phyloP scores from a whole-genome alignment of 2,113 vertebrate genomes.

The Upupa epops region DNA sequence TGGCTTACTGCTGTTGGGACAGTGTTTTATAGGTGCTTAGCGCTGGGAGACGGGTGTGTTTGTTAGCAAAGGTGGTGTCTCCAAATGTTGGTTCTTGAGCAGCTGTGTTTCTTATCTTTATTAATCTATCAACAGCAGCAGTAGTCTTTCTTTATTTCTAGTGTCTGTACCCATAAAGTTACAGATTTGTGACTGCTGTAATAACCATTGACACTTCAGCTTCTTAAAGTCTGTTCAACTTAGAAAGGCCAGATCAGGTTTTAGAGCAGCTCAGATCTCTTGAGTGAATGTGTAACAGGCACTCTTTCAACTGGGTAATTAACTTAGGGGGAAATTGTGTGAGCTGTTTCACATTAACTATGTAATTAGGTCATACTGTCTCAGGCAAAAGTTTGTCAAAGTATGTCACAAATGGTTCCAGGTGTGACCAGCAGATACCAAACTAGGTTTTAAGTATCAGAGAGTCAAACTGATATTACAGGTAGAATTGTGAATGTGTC shows the following conservation, averaged over 20 bases:
- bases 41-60: neutral
- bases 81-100: neutral
- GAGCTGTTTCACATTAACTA: conserved; percentile 1
- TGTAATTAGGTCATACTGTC: conserved; percentile 55
- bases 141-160: neutral
- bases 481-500: neutral
- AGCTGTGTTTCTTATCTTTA: neutral
- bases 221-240: neutral
- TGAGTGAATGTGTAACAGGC: conserved; percentile 39
- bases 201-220: neutral
- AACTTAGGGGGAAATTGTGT: conserved; percentile 45
- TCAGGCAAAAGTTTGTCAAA: conserved; percentile 27
- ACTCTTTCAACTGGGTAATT: conserved; percentile 57
- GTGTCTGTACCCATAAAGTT: neutral
- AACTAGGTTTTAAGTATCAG: neutral
- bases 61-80: neutral
- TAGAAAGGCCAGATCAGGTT: conserved; percentile 22
- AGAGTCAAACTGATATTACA: neutral
- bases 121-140: neutral
- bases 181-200: neutral
- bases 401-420: neutral
- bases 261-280: conserved; percentile 59
- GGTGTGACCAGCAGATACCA: neutral
- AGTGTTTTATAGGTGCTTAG: neutral
- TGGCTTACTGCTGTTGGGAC: neutral